Evolutionary conservation across 2,888 invertebrate species (phyloP), one percentile per base, ranked within the genome.

Genomic region (Dicyrtoma fusca): DNA sequence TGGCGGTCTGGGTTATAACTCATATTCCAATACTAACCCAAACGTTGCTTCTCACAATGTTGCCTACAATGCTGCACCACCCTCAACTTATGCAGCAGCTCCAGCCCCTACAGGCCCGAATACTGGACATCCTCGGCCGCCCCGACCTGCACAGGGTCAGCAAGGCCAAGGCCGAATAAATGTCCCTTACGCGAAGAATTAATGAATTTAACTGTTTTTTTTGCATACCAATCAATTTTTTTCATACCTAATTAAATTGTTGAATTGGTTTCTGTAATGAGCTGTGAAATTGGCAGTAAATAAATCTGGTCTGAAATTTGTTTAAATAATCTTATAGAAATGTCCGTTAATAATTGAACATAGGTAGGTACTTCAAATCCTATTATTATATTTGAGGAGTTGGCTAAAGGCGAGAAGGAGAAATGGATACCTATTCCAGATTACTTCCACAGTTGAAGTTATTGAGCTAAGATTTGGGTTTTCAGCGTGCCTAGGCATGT

Each of bases 241-340:
- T 71, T 71, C 71, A 71, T 65, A 62, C 62, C 51, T 55, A 45
- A 65, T 65, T 65, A 47, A 65, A 23, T 61, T 61, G 55, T 68
- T 68, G 68, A 57, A 55, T 68, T 68, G 57, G 68, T 68, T 68
- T 68, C 68, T 66, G 68, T 68, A 47, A 59, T 47, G 47, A 59
- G 42, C 55, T 63, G 51, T 65, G 68, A 45, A 68, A 68, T 68
- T 68, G 68, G 68, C 68, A 55, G 21, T 68, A 59, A 68, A 55
- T 68, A 68, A 68, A 68, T 68, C 55, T 68, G 68, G 68, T 68
- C 55, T 34, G 61, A 61, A 34, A 34, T 34, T 34, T 34, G 34
- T 34, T 34, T 34, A 34, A 34, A 34, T 34, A 34, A n/a, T n/a
- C n/a, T n/a, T n/a, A n/a, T n/a, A n/a, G n/a, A n/a, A n/a, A n/a